A percentile compares a stretch with the other conserved stretches of the same genome.
These are phyloP conservation scores for Tor tambroides DNA, from an alignment of 2,113 vertebrate genomes.

Conservation along the genomic window DNA sequence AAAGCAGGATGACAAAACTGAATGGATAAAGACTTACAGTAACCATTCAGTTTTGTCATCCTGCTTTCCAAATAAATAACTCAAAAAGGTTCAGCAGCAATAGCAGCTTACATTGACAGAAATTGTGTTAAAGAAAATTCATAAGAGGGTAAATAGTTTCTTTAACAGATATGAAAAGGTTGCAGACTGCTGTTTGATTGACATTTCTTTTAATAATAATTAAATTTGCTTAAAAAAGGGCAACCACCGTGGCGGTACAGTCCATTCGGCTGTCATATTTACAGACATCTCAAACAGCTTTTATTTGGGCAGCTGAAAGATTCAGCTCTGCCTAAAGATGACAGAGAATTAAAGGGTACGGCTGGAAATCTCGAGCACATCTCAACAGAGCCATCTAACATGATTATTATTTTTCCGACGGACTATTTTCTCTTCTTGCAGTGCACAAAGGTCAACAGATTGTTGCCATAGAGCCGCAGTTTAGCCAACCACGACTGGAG, in stretches of 20 bases:
- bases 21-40: no score
- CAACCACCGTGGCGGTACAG: neutral
- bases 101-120: neutral
- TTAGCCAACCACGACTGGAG: constrained; percentile 15
- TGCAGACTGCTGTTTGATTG: constrained; percentile 1
- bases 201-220: constrained; percentile 28
- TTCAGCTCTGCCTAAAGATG: constrained; percentile 3
- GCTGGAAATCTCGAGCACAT: neutral
- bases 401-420: constrained; percentile 35
- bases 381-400: constrained; percentile 25
- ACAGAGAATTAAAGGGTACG: neutral
- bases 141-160: constrained; percentile 5
- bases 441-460: constrained; percentile 49
- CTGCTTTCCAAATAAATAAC: constrained; percentile 2
- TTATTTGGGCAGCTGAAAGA: constrained; percentile 1
- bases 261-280: constrained; percentile 20
- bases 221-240: neutral
- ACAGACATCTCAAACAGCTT: neutral
- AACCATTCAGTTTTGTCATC: no score
- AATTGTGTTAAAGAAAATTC: neutral
- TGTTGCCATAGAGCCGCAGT: constrained; percentile 52
- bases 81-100: neutral
- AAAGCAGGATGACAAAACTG: neutral
- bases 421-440: constrained; percentile 27
- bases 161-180: constrained; percentile 13